Percentiles rank a stretch among this genome's conserved stretches.
These are phyloP conservation scores for Aleadryas rufinucha DNA, from an alignment of 2,113 vertebrate species.

Conservation along the genomic window DNA sequence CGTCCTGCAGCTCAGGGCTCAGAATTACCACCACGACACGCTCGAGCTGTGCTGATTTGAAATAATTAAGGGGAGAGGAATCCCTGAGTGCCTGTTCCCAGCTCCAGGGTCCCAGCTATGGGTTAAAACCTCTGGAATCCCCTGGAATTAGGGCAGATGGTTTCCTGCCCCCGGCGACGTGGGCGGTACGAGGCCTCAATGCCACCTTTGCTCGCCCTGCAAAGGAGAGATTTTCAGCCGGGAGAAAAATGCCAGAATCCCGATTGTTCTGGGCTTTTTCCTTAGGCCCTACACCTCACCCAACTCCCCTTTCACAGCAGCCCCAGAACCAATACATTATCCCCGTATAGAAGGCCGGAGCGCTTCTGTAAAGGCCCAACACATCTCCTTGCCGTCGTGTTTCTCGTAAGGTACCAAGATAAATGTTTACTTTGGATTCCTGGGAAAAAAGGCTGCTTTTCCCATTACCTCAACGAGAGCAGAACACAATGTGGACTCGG, in stretches of 20 bases:
- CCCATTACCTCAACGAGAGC: conserved; percentile 68
- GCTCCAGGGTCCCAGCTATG: background rate
- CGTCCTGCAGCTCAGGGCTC: background rate
- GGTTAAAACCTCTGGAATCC: background rate
- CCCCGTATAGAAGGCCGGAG: conserved; percentile 39
- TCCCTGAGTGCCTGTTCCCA: background rate
- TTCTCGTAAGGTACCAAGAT: conserved; percentile 73
- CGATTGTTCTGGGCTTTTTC: conserved; percentile 20
- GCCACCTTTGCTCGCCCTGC: background rate
- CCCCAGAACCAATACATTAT: conserved; percentile 74
- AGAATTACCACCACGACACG: too few species aligned
- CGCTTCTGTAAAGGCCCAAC: conserved; percentile 45
- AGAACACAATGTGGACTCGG: background rate
- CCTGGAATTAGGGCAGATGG: background rate
- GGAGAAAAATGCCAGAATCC: background rate
- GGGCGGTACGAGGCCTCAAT: background rate
- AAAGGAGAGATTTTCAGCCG: background rate
- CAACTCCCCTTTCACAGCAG: conserved; percentile 55
- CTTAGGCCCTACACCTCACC: conserved; percentile 29
- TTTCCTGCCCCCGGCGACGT: background rate
- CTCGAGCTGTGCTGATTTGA: background rate
- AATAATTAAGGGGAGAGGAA: background rate
- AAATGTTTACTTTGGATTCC: conserved; percentile 76
- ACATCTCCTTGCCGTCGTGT: conserved; percentile 51
- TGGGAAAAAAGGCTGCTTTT: conserved; percentile 69